Evolutionary conservation across 2,113 vertebrate species (phyloP), one percentile per base, ranked within the genome.

Genomic region (Puffinus mauretanicus): DNA sequence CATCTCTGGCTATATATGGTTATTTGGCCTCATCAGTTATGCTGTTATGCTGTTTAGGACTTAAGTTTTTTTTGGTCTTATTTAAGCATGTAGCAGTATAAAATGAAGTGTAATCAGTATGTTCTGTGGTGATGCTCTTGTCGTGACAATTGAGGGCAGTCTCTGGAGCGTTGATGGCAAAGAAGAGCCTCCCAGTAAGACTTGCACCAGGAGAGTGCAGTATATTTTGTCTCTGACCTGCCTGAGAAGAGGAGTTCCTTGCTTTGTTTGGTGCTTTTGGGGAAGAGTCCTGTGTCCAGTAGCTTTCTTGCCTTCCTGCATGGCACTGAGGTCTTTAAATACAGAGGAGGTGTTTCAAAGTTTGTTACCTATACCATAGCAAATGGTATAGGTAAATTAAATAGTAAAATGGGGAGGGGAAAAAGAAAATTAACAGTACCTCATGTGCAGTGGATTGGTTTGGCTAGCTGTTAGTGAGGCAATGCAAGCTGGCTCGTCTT

Each of bases 401-500:
- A 52, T 21, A 57, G 13, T 51, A 70, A 65, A n/a, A 22, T 20
- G 7, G 11, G 7, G 17, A 55, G 32, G 32, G 32, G 8, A 19
- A 19, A 15, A 30, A 34, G 11, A 32, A 32, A 57, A 57, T 20
- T 12, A 77, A 40, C 30, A 26, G 17, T n/a, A 16, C 13, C 13
- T 75, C 0, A 0, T 7, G 11, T 66, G 14, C 27, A 40, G 30
- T 44, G 52, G 30, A 58, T 46, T 88, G 32, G 6, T 64, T 82
- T 82, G 32, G 27, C 17, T 61, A 19, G 12, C 42, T 61, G 46
- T 55, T 61, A 30, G 42, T 34, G 57, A 61, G 32, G 36, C 22
- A 70, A 25, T 0, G 0, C 1, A 7, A 49, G 12, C 38, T 84
- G 64, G 40, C n/a, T 40, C 11, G 1, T 62, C n/a, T 78, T 66